Evolutionary conservation across 2,113 vertebrate species (phyloP).

Genomic region (Ceuthmochares aereus): DNA sequence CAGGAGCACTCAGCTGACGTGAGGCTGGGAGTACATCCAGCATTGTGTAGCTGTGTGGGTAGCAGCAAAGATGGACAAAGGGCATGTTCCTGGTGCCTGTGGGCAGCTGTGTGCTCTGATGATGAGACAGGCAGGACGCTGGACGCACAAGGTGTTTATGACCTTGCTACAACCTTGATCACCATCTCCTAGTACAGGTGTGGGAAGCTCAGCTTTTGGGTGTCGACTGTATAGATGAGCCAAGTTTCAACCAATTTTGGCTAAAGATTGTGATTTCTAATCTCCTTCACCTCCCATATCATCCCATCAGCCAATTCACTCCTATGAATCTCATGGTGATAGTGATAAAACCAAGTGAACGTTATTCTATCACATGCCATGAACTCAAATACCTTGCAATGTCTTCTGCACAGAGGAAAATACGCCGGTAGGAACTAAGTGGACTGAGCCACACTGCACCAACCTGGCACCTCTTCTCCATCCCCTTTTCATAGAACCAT

Average conservation of each 20-base stretch:
- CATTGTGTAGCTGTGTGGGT: background rate
- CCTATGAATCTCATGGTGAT: background rate
- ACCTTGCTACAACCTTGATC: background rate
- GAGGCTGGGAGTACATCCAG: background rate
- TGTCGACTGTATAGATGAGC: background rate
- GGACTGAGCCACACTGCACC: background rate
- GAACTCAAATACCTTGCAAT: background rate
- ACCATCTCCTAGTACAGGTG: background rate
- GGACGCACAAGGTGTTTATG: background rate
- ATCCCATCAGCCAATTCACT: fast-evolving
- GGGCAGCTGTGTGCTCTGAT: background rate
- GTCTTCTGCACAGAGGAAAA: background rate
- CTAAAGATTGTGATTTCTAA: background rate
- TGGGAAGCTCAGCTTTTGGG: background rate
- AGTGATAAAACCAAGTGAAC: background rate
- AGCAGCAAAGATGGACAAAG: background rate
- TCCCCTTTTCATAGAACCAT: background rate
- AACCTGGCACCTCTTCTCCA: background rate
- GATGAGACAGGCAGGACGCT: background rate
- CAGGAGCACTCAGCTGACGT: background rate
- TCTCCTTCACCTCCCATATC: background rate
- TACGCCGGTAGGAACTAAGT: background rate
- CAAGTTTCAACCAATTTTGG: background rate
- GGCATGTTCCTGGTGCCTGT: background rate
- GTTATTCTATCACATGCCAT: background rate